phyloP scores from a whole-genome alignment of 2,797 vertebrate genomes.

The Hemibagrus guttatus region DNA sequence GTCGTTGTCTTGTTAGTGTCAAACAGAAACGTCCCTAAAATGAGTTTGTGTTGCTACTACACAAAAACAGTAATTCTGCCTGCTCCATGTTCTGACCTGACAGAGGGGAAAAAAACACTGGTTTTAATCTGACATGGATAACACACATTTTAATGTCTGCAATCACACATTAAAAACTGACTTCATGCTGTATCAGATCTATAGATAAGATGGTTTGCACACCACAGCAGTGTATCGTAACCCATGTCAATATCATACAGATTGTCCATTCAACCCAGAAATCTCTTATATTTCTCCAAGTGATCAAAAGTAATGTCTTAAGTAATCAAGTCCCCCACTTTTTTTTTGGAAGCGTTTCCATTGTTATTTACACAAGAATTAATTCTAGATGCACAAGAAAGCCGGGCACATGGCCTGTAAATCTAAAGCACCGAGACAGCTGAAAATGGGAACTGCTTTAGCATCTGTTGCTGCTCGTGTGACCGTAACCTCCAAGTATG shows the following conservation, averaged over 20 bases:
- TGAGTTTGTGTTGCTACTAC: too few species aligned
- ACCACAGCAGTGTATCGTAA: neutral
- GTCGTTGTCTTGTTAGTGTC: too few species aligned
- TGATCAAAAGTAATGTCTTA: neutral
- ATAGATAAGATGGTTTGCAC: neutral
- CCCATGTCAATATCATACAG: neutral
- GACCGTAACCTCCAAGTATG: neutral
- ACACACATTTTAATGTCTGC: neutral
- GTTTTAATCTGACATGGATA: neutral
- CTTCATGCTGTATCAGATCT: neutral
- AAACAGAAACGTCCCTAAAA: too few species aligned
- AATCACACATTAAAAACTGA: neutral
- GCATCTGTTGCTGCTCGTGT: neutral
- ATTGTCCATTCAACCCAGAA: neutral
- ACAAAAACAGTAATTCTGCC: too few species aligned
- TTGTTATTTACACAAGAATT: neutral
- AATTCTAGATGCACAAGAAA: neutral
- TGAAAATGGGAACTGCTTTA: neutral
- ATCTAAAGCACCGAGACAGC: neutral
- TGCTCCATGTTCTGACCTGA: too few species aligned
- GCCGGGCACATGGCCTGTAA: too few species aligned
- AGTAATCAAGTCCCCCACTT: neutral
- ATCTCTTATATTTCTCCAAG: neutral
- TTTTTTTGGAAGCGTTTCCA: neutral
- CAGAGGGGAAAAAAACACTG: too few species aligned